Evolutionary conservation across 2,113 vertebrate species (phyloP), one percentile per base, ranked within the genome.

Genomic region (Fregata magnificens): DNA sequence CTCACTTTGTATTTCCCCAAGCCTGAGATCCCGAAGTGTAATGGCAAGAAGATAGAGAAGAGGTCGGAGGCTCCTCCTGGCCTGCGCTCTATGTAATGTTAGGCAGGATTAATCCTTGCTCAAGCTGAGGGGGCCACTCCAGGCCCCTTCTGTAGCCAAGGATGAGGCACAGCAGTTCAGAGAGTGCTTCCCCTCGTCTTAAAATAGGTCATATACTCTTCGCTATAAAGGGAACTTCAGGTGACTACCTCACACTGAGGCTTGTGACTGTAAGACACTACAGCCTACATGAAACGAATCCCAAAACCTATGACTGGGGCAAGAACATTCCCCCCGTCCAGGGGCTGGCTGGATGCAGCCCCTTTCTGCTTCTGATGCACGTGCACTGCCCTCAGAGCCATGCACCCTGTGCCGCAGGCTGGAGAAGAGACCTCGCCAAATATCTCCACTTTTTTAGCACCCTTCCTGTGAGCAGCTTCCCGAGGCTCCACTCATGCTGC

Each of bases 281-380:
- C 78, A 85, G 82, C 44, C 69, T n/a, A 70, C 2, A 2, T 49
- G 73, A 66, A 84, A 76, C 0, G 5, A 62, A 90, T 85, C 50
- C 55, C 56, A 29, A 50, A 38, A 0, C 31, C 36, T n/a, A 0
- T 1, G 45, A 29, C 3, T 8, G 1, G 7, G 90, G 38, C 7
- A 74, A 74, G 79, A 90, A 73, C 34, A 7, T 42, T 42, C 53
- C 67, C 73, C 28, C 10, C 1, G 2, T 40, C 25, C 82, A 32
- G 69, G 21, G 29, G 4, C 17, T 58, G 63, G 20, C 52, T 47
- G 52, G 31, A 3, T 13, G 10, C 44, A 81, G 69, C 55, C 55
- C 36, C 55, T 58, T 42, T 36, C 73, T 29, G 49, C 42, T 80
- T 50, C 50, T 14, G 74, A 38, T 38, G 44, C 78, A 29, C 80